Base-by-base conservation (phyloP, 2,888 invertebrate species). In the Mesoligia furuncula region DNA sequence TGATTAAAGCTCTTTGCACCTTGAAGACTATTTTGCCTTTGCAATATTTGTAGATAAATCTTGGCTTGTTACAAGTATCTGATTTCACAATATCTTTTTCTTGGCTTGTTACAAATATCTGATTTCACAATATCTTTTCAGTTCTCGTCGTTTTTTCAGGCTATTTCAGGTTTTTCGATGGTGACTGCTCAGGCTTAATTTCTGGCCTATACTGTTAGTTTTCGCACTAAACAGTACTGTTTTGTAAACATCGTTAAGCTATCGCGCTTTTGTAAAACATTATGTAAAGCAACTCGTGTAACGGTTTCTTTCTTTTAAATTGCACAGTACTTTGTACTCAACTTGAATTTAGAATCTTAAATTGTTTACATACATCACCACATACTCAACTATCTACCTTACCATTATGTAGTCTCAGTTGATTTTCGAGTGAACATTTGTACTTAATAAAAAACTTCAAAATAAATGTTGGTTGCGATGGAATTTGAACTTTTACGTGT, bases 211-310 rank as follows among this genome's bases (percentile, higher is more conserved):
- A 81, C 83, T 83, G 70, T n/a, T 57, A 13, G 1, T 61, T 66
- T 27, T 54, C 15, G 8, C 11, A 27, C 5, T 13, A 57, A 69
- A 48, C 39, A 36, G 39, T 36, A 1, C 9, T 85, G 72, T 84
- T 84, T 82, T 66, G 75, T 64, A 75, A 84, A 75, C 75, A 84
- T 61, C 39, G 17, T 27, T 7, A 51, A 74, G 13, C 62, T 74
- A 81, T 81, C 69, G 85, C 7, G 31, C 13, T 71, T 67, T 54
- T 62, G 27, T 73, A 36, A 77, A 78, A 67, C 66, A 75, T 84
- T 82, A 84, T 42, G 74, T 75, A 70, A 77, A 48, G 36, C 31
- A 42, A 66, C 65, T 54, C 31, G 2, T 39, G 78, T 39, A 67
- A 62, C 24, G 20, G n/a, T 68, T 74, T 45, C 15, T 59, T 61